Percentiles rank a stretch among this genome's conserved stretches.
phyloP scores from a whole-genome alignment of 2,888 invertebrate species.

The Didymodactylos carnosus region DNA sequence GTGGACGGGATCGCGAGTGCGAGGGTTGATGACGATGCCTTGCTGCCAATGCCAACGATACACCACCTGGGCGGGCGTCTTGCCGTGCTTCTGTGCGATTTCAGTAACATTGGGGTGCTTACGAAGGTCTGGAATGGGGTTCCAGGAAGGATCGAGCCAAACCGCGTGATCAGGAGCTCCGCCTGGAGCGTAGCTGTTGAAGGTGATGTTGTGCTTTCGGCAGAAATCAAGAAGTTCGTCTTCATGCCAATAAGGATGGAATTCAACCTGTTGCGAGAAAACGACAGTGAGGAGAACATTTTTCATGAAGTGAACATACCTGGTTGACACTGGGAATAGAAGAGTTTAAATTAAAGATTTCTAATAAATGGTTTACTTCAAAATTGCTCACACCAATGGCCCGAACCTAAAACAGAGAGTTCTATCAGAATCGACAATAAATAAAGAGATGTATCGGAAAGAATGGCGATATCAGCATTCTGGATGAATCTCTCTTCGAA shows the following conservation, averaged over 20 bases:
- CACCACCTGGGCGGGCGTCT: conserved; percentile 47
- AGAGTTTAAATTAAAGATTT: conserved; percentile 38
- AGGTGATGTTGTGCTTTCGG: conserved; percentile 43
- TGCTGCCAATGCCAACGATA: conserved; percentile 56
- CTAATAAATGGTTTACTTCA: conserved; percentile 47
- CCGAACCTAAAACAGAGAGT: conserved; percentile 25
- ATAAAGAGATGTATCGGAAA: too few relatives aligned
- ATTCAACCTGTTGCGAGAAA: conserved; percentile 45
- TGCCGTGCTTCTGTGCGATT: conserved; percentile 43
- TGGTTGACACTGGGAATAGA: conserved; percentile 53
- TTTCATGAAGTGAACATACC: conserved; percentile 36
- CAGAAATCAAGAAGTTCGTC: conserved; percentile 46
- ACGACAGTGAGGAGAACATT: too few relatives aligned
- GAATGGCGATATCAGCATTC: too few relatives aligned
- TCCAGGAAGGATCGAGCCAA: neutral
- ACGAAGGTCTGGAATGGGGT: neutral
- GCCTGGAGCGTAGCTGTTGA: conserved; percentile 60
- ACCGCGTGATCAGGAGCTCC: conserved; percentile 34
- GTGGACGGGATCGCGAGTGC: conserved; percentile 19
- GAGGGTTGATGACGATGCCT: conserved; percentile 38
- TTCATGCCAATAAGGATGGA: conserved; percentile 54
- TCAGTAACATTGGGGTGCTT: conserved; percentile 37
- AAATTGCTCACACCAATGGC: conserved; percentile 67
- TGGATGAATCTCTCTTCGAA: too few relatives aligned
- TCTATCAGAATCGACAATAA: conserved; percentile 11